These are phyloP conservation scores for Carassius auratus DNA, from an alignment of 2,113 vertebrate genomes.

Conservation along the genomic window DNA sequence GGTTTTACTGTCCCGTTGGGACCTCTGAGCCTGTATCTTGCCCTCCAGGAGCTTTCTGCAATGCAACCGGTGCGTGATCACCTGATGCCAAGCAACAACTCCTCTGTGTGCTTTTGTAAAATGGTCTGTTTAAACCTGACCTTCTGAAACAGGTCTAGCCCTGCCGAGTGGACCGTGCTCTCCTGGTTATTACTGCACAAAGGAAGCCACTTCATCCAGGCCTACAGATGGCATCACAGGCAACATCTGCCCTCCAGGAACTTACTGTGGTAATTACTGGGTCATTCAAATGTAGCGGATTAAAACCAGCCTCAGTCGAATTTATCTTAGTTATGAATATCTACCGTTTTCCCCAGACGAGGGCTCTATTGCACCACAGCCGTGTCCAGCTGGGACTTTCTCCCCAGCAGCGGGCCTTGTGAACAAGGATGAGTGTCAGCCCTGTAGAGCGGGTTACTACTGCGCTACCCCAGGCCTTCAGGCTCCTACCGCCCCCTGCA, in stretches of 20 bases:
- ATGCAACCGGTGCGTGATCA: slow-evolving; percentile 76
- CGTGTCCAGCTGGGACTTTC: slow-evolving; percentile 85
- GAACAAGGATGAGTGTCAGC: slow-evolving; percentile 73
- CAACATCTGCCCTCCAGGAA: slow-evolving; percentile 83
- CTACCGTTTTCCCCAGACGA: slow-evolving; percentile 69
- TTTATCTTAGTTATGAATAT: neutral
- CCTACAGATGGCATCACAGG: slow-evolving; percentile 83
- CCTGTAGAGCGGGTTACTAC: slow-evolving; percentile 83
- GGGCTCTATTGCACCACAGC: slow-evolving; percentile 76
- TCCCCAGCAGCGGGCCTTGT: slow-evolving; percentile 74
- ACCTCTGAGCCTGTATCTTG: slow-evolving; percentile 84
- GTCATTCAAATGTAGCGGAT: neutral
- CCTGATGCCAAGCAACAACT: neutral
- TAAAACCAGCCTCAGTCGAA: neutral
- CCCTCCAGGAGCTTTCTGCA: slow-evolving; percentile 83
- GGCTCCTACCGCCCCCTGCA: slow-evolving; percentile 81
- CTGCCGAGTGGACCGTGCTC: slow-evolving; percentile 82
- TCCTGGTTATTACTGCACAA: slow-evolving; percentile 84
- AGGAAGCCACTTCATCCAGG: slow-evolving; percentile 75
- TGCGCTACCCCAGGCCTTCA: slow-evolving; percentile 78
- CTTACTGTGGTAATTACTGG: slow-evolving; percentile 82
- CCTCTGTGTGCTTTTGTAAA: neutral
- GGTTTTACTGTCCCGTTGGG: slow-evolving; percentile 86
- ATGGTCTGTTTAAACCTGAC: neutral
- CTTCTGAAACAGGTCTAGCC: slow-evolving; percentile 77